These are phyloP conservation scores for Barnardius zonarius DNA, from an alignment of 2,113 vertebrate genomes.

Conservation along the genomic window DNA sequence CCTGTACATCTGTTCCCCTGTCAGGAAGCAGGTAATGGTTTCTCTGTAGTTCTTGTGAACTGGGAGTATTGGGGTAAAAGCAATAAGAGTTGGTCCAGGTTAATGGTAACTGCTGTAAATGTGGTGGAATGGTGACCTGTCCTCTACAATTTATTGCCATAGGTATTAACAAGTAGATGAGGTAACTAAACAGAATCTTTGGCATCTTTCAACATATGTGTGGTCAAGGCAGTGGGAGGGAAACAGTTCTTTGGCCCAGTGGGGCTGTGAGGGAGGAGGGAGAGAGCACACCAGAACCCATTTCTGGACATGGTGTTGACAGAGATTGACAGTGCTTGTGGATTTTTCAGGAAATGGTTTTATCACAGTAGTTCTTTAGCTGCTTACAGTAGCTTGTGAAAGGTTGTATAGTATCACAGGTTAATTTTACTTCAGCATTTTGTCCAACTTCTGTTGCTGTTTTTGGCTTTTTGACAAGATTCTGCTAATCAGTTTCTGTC, in stretches of 20 bases:
- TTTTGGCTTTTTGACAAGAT: conserved; percentile 60
- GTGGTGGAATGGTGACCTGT: neutral
- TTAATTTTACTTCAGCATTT: conserved; percentile 47
- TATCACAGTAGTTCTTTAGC: neutral
- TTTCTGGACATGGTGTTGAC: conserved; percentile 58
- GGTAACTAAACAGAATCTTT: neutral
- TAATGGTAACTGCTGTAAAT: neutral
- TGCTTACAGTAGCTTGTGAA: conserved; percentile 19
- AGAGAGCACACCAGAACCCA: neutral
- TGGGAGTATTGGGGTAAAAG: neutral
- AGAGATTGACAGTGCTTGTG: conserved; percentile 56
- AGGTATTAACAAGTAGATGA: conserved; percentile 3
- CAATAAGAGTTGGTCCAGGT: neutral
- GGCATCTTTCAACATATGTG: conserved; percentile 43
- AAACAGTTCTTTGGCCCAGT: conserved; percentile 3
- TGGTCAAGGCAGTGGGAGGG: conserved; percentile 57
- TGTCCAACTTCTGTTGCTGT: conserved; percentile 27
- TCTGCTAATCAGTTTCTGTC: conserved; percentile 41
- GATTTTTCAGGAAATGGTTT: conserved; percentile 40
- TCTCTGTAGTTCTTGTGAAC: neutral
- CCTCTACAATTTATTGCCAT: neutral
- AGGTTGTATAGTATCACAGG: conserved; percentile 4
- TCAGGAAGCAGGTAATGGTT: neutral
- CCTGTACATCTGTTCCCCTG: neutral
- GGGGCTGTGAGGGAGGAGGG: conserved; percentile 9